Evolutionary conservation across 1,140 invertebrate species (phyloP).

Genomic region (Tetragnatha versicolor): DNA sequence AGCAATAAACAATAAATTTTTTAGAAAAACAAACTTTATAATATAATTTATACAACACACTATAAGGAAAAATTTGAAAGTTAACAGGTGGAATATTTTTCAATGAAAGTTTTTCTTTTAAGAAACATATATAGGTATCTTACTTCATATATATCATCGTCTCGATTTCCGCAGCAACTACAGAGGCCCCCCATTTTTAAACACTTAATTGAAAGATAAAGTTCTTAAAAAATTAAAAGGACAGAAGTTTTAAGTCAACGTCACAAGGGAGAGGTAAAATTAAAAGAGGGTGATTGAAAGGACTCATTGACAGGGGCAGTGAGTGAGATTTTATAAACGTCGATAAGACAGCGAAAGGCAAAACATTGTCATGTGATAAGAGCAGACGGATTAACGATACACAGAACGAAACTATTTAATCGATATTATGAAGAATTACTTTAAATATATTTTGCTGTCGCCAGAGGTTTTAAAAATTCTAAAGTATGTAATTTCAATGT

Average conservation of each 20-base stretch:
- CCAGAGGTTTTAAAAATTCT: no score
- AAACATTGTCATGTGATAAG: slow-evolving; percentile 38
- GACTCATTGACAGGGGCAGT: background rate
- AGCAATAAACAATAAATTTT: no score
- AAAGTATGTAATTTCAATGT: no score
- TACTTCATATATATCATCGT: slow-evolving; percentile 42
- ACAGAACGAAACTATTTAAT: background rate
- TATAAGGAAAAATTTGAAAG: no score
- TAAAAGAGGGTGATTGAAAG: background rate
- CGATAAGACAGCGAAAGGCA: slow-evolving; percentile 3
- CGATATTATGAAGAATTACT: no score
- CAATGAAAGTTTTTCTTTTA: no score
- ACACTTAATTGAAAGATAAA: no score
- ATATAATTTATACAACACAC: no score
- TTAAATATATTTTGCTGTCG: no score
- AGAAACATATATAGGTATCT: no score
- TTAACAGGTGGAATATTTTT: no score
- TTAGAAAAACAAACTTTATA: no score
- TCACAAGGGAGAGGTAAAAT: background rate
- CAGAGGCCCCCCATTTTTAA: slow-evolving; percentile 21
- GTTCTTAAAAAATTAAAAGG: background rate
- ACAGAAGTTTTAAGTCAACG: background rate
- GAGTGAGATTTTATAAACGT: background rate
- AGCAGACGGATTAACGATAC: background rate
- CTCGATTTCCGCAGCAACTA: slow-evolving; percentile 37